Evolutionary conservation across 2,113 vertebrate species (phyloP).

Genomic region (Festucalex cinctus): DNA sequence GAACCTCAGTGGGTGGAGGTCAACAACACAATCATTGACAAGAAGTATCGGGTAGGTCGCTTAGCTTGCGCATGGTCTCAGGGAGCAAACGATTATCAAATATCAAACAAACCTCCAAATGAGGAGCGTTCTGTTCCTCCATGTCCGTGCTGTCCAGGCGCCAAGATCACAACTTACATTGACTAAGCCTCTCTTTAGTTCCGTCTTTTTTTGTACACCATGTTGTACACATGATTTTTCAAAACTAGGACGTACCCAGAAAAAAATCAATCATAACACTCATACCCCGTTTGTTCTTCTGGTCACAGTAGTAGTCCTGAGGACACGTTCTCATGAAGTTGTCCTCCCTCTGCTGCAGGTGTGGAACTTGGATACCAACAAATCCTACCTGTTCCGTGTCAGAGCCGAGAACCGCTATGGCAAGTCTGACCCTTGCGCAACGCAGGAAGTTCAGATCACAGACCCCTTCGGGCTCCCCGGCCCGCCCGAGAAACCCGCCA

Average conservation of each 20-base stretch:
- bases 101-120: too few relatives aligned
- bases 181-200: too few relatives aligned
- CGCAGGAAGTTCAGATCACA: slow-evolving; percentile 86
- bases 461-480: slow-evolving; percentile 93
- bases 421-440: slow-evolving; percentile 87
- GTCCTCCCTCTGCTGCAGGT: slow-evolving; percentile 65
- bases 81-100: neutral
- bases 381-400: slow-evolving; percentile 87
- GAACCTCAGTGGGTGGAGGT: slow-evolving; percentile 90
- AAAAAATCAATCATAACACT: too few relatives aligned
- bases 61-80: neutral
- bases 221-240: too few relatives aligned
- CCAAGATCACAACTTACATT: too few relatives aligned
- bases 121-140: too few relatives aligned
- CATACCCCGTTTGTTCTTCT: too few relatives aligned
- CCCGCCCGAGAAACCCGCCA: slow-evolving; percentile 87
- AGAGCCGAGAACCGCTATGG: slow-evolving; percentile 92
- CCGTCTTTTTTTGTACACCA: too few relatives aligned
- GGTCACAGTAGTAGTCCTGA: neutral
- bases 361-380: slow-evolving; percentile 87
- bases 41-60: slow-evolving; percentile 79
- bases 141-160: too few relatives aligned
- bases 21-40: slow-evolving; percentile 83
- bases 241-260: too few relatives aligned
- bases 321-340: neutral